Conservation (phyloP, 2,113 vertebrate species). For the Cichladusa arquata region DNA sequence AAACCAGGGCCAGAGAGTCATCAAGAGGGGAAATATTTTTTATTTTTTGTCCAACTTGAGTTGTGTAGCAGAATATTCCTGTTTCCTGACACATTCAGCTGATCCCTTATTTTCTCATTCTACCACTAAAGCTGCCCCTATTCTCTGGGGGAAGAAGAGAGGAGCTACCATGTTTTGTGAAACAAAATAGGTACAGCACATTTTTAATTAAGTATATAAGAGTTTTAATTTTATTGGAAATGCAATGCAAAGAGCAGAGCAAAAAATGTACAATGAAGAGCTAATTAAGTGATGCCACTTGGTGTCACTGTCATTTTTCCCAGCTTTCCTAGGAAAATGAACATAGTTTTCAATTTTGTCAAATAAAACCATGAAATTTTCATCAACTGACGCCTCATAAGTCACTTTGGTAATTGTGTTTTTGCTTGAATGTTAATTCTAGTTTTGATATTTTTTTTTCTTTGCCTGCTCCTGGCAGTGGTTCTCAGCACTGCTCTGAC, state of each 20-base stretch:
- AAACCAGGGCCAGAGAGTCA: neutral
- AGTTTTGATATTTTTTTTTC: neutral
- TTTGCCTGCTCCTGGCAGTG: neutral
- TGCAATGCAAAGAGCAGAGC: neutral
- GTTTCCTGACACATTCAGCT: neutral
- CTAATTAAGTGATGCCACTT: neutral
- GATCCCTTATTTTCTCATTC: neutral
- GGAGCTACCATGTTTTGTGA: neutral
- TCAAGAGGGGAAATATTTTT: neutral
- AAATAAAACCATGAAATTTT: neutral
- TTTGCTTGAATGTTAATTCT: neutral
- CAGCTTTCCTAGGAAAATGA: neutral
- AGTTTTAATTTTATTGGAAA: neutral
- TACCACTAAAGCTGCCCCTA: neutral
- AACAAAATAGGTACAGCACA: neutral
- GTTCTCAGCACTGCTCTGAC: neutral
- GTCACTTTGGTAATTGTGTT: neutral
- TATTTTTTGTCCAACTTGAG: neutral
- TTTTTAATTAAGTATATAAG: slow-evolving; percentile 7
- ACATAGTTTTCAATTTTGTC: neutral
- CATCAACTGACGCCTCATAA: neutral
- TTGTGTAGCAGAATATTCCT: neutral
- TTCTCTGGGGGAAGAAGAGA: neutral
- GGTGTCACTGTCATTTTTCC: neutral
- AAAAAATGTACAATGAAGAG: neutral